A percentile compares a stretch with the other conserved stretches of the same genome.
Conservation (phyloP, 2,113 vertebrate genomes). For the Melozone crissalis region DNA sequence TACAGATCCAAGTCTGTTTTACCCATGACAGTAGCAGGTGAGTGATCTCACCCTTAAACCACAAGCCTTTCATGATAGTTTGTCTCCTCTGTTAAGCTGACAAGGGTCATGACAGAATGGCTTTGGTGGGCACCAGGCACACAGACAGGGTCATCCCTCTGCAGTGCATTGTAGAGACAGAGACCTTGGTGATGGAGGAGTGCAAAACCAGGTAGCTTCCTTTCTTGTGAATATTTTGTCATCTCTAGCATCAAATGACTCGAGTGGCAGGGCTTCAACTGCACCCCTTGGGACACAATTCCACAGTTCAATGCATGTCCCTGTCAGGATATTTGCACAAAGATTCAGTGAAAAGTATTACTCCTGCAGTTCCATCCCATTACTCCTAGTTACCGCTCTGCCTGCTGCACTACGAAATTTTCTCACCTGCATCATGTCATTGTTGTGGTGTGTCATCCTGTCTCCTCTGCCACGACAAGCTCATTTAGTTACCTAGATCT, state of each 20-base stretch:
- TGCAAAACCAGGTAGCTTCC: neutral
- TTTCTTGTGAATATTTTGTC: neutral
- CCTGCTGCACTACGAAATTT: neutral
- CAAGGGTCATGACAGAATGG: rapidly evolving
- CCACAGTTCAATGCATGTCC: neutral
- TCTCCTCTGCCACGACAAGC: neutral
- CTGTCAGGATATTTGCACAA: neutral
- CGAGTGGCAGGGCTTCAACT: neutral
- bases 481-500: neutral
- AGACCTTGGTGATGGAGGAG: neutral
- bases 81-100: neutral
- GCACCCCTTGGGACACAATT: neutral
- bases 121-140: neutral
- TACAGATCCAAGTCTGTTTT: rapidly evolving
- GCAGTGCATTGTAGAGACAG: neutral
- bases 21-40: no score
- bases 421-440: neutral
- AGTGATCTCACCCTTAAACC: neutral
- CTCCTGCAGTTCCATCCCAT: neutral
- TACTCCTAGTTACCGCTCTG: neutral
- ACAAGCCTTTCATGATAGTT: neutral
- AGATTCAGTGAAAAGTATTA: neutral
- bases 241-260: neutral
- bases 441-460: neutral
- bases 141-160: neutral